Base-by-base conservation (phyloP, 2,797 vertebrate genomes). In the Dendrocincla fuliginosa region DNA sequence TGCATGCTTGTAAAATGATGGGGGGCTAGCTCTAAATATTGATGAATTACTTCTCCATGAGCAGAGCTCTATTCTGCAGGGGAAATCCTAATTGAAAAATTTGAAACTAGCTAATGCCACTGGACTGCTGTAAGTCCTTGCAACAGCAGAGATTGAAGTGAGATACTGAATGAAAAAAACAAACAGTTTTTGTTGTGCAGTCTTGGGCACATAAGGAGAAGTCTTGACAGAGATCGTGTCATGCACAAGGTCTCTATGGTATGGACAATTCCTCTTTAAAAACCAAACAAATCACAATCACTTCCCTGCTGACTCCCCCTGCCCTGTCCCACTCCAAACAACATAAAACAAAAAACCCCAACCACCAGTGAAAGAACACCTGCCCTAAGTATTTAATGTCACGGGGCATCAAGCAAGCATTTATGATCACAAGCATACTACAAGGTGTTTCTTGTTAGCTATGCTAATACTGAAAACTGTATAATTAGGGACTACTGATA, bases 231-330 rank as follows among this genome's bases (percentile, higher is more conserved):
- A 27, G 10, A 25, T 30, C 3, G 11, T 20, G 16, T 32, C 9
- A 10, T 27, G 17, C 6, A 18, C 0, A 3, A 76, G 23, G 37
- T 35, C 28, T 41, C 2, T 63, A 2, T 5, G 6, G 9, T 15
- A 68, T n/a, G 68, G 33, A 15, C 25, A 56, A 15, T 12, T 39
- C 35, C 57, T 64, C 9, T 46, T 41, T 16, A 44, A 42, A 73
- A 76, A 63, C 5, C 5, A 39, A 70, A 9, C 27, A 37, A 74
- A 27, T 4, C 55, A 33, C 20, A 57, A 9, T 3, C 13, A 2
- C 3, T 44, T 32, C 13, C 30, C 37, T 44, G 16, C 32, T n/a
- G 13, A 2, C 3, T 9, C 14, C 14, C 3, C 12, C 6, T 46
- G 44, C 44, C 11, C 44, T 11, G 18, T 6, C 9, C 9, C 13